Percentiles rank a stretch among this genome's conserved stretches.
These are phyloP conservation scores for Pithys albifrons DNA, from an alignment of 2,113 vertebrate genomes.

Conservation along the genomic window DNA sequence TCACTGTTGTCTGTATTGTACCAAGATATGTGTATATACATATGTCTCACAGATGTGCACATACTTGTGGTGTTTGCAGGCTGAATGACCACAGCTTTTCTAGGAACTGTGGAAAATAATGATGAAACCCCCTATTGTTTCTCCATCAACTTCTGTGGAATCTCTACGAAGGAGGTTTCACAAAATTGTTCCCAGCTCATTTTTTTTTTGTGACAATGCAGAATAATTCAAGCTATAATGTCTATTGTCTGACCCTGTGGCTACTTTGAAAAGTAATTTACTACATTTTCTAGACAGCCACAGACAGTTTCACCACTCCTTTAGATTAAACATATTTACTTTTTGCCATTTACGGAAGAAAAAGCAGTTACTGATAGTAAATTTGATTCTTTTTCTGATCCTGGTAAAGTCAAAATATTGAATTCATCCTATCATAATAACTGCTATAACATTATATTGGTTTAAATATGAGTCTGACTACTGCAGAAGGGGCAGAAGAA, in stretches of 20 bases:
- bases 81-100: background rate
- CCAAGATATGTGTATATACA: background rate
- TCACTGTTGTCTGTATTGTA: background rate
- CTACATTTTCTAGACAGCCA: background rate
- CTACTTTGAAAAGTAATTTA: background rate
- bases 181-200: background rate
- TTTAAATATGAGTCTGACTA: constrained; percentile 37
- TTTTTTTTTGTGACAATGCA: background rate
- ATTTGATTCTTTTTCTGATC: constrained; percentile 20
- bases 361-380: background rate
- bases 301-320: background rate
- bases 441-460: constrained; percentile 34
- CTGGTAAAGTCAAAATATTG: constrained; percentile 53
- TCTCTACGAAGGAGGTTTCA: background rate
- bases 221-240: background rate
- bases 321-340: constrained; percentile 1
- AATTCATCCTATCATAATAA: constrained; percentile 24
- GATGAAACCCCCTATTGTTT: background rate
- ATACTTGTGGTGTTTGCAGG: background rate
- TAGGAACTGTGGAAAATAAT: background rate
- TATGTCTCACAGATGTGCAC: background rate
- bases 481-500: background rate
- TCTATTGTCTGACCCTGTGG: background rate
- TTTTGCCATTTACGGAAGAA: constrained; percentile 5
- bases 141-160: background rate